Evolutionary conservation across 2,113 vertebrate genomes (phyloP), one percentile per base, ranked within the genome.

Genomic region (Zapornia atra): DNA sequence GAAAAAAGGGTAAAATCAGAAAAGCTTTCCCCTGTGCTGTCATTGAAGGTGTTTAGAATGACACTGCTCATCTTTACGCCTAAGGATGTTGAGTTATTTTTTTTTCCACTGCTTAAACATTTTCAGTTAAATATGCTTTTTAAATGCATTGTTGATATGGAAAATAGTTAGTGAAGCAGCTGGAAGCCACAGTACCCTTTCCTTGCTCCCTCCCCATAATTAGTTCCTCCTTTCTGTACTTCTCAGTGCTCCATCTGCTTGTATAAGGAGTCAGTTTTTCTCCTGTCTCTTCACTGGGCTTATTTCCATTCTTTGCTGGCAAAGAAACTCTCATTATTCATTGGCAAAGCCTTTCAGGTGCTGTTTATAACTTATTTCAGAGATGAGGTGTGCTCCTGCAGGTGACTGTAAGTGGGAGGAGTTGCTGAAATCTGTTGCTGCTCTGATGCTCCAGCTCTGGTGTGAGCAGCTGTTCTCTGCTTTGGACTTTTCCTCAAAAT

Each of bases 171-270:
- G 9, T n/a, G 34, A 70, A 50, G 77, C 8, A 51, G 24, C 50
- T 79, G 38, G 29, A 71, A 87, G 20, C 36, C 64, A 42, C 17
- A 59, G 11, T 22, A 11, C 3, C 6, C 29, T 72, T 75, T 34
- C 11, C 3, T 29, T 66, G 5, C 28, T 78, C 19, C 31, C 5
- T 48, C 20, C 24, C 7, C 22, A 5, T 33, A 14, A 0, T 16
- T 12, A 60, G 20, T 80, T 90, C 18, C 15, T 61, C 5, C 20
- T 69, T 85, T 76, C 50, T 78, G 5, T 26, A 3, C 9, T 71
- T 82, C 20, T 44, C 25, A 31, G 36, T 6, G 31, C 28, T 82
- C 36, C 11, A 6, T 57, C 36, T 48, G 33, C 33, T 9, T 1
- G 1, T 18, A 24, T 50, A 38, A 19, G 2, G 17, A 61, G 36